These are phyloP conservation scores for Pseudococcus longispinus DNA, from an alignment of 2,888 invertebrate species.

Conservation along the genomic window DNA sequence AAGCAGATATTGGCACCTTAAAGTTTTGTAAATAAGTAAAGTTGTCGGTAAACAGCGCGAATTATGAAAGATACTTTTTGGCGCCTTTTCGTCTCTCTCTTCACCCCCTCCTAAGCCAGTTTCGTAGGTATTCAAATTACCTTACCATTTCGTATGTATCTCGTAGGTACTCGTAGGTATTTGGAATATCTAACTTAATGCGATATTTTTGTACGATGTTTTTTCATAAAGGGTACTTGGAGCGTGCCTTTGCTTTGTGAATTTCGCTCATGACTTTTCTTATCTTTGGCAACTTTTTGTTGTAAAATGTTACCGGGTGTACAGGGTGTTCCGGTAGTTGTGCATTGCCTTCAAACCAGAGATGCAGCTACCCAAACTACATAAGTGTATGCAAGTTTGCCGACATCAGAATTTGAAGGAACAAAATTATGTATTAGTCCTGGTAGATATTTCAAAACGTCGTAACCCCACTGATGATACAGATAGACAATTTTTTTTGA, in stretches of 20 bases:
- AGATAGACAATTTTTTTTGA: no score
- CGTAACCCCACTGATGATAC: no score
- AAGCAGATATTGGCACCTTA: slow-evolving; percentile 31
- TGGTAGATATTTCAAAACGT: no score
- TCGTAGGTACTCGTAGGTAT: background rate
- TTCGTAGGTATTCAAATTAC: background rate
- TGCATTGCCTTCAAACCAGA: no score
- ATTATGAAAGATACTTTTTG: slow-evolving; percentile 23
- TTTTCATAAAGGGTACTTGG: background rate
- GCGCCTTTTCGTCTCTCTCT: background rate
- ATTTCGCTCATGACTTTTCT: background rate
- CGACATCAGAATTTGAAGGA: no score
- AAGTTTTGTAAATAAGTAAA: slow-evolving; percentile 30
- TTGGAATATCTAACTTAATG: background rate
- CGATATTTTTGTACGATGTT: background rate
- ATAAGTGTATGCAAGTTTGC: no score
- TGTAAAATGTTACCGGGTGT: no score
- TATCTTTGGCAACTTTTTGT: background rate
- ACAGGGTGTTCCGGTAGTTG: no score
- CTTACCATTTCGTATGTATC: background rate
- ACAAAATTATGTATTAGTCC: no score
- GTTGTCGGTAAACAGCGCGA: slow-evolving; percentile 18
- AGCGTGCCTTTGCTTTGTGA: background rate
- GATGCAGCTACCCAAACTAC: no score
- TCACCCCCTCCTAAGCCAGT: background rate